Conservation (phyloP, 1,140 invertebrate species). For the Babylonia areolata region DNA sequence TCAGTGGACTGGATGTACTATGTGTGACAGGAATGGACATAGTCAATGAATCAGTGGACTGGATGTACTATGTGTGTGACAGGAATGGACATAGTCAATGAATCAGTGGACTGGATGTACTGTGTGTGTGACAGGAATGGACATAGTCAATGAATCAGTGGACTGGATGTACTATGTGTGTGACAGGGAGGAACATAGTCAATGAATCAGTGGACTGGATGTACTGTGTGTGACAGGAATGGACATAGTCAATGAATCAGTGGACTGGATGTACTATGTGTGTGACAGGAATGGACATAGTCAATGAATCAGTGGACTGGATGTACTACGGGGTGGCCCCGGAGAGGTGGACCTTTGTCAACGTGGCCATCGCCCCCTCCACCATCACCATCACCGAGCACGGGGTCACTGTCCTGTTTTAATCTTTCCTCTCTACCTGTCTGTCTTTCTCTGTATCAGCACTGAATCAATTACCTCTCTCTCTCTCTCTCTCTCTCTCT, state of each 20-base stretch:
- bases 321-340: conserved; percentile 82
- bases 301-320: conserved; percentile 93
- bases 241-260: too few species aligned
- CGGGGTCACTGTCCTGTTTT: conserved; percentile 79
- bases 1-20: too few species aligned
- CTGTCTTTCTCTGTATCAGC: not conserved
- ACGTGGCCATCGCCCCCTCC: conserved; percentile 93
- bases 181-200: too few species aligned
- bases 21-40: too few species aligned
- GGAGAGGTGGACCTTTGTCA: conserved; percentile 82
- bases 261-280: not conserved
- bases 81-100: too few species aligned
- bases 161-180: too few species aligned
- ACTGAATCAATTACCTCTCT: not conserved
- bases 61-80: too few species aligned
- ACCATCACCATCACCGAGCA: conserved; percentile 93
- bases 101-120: too few species aligned
- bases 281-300: conserved; percentile 89
- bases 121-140: too few species aligned
- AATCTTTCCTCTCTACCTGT: not conserved
- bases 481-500: not conserved
- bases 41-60: too few species aligned
- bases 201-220: not conserved
- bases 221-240: not conserved
- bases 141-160: too few species aligned